phyloP scores from a whole-genome alignment of 2,797 vertebrate genomes.

The Ambastaia sidthimunki region DNA sequence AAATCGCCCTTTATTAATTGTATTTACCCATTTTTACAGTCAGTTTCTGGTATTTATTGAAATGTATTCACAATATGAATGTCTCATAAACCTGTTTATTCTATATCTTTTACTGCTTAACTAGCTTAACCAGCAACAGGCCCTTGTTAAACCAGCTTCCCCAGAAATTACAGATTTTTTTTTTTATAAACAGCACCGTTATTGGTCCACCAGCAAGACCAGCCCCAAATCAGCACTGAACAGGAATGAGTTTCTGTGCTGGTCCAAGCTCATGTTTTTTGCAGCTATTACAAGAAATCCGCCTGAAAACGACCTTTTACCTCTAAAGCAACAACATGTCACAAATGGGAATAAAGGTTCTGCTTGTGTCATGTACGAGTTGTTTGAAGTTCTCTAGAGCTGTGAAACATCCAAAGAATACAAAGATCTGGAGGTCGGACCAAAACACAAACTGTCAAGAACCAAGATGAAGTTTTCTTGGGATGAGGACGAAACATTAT shows the following conservation, averaged over 20 bases:
- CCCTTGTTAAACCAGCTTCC: too few species aligned
- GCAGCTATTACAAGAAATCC: not conserved
- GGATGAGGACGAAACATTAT: conserved; percentile 27
- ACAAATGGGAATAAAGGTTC: conserved; percentile 21
- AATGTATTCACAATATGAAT: too few species aligned
- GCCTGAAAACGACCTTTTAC: conserved; percentile 14
- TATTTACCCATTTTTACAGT: too few species aligned
- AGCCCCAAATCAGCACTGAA: not conserved
- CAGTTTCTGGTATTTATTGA: too few species aligned
- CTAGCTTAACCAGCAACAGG: too few species aligned
- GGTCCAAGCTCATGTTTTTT: not conserved
- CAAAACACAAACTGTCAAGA: conserved; percentile 29
- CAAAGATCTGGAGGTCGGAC: conserved; percentile 17
- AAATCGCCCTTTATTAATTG: too few species aligned
- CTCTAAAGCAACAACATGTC: conserved; percentile 22
- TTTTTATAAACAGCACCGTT: too few species aligned
- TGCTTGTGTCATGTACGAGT: not conserved
- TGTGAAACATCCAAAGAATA: conserved; percentile 27
- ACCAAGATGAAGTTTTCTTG: conserved; percentile 20
- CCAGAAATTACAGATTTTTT: too few species aligned
- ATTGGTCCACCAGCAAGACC: too few species aligned
- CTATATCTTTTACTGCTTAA: too few species aligned
- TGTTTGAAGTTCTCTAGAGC: conserved; percentile 20
- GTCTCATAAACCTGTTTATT: too few species aligned
- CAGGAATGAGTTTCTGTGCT: not conserved